phyloP scores from a whole-genome alignment of 2,888 invertebrate genomes.

The Philopedon plagiatum region DNA sequence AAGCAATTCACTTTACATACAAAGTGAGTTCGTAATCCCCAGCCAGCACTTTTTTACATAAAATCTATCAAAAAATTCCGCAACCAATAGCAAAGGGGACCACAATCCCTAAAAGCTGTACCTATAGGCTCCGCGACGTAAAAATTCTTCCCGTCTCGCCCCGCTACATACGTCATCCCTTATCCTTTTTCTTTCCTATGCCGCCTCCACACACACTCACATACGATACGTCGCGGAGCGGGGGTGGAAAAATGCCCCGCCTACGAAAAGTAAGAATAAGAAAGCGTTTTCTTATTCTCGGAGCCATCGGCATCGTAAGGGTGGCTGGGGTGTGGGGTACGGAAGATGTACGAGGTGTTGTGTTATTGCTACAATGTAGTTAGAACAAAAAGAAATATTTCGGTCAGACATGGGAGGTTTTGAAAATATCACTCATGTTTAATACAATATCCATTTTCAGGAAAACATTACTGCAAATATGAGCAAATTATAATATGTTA shows the following conservation, averaged over 20 bases:
- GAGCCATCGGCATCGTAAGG: conserved; percentile 19
- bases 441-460: no score
- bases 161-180: conserved; percentile 47
- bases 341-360: conserved; percentile 16
- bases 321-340: conserved; percentile 8
- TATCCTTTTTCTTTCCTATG: conserved; percentile 62
- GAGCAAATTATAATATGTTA: no score
- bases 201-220: conserved; percentile 65
- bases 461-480: no score
- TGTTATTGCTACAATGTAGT: not conserved
- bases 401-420: no score
- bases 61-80: conserved; percentile 49
- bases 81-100: conserved; percentile 44
- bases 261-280: conserved; percentile 46
- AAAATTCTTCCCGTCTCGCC: conserved; percentile 31
- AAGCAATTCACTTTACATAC: conserved; percentile 45
- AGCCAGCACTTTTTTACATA: conserved; percentile 47
- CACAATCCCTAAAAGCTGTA: conserved; percentile 42
- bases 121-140: conserved; percentile 43
- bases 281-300: conserved; percentile 48
- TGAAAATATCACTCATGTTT: no score
- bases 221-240: conserved; percentile 65
- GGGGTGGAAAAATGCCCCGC: conserved; percentile 51
- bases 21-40: conserved; percentile 45
- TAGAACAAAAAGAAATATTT: not conserved